Evolutionary conservation across 2,113 vertebrate genomes (phyloP), one percentile per base, ranked within the genome.

Genomic region (Paradisaea rubra): DNA sequence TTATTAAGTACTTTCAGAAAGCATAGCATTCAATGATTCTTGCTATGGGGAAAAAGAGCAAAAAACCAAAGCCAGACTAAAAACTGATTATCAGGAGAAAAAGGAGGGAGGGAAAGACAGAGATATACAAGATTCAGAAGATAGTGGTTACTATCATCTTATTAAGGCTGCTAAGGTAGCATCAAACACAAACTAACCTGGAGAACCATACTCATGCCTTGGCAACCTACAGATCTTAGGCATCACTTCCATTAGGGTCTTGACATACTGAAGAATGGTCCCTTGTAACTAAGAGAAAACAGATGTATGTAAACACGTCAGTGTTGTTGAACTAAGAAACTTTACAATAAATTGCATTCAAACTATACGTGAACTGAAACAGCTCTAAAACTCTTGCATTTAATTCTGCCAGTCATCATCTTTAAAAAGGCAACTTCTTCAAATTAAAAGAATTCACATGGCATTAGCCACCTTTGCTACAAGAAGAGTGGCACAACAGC

Each of bases 231-330:
- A 99, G 95, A 99, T 98, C 96, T 99, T 99, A 11, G 98, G 98
- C 98, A 99, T 99, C 95, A 99, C 98, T 95, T 99, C 98, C 98
- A 99, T 99, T 88, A 99, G 95, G 2, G 98, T 99, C 95, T 98
- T 98, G 91, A 99, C 98, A 17, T 99, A 99, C 95, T 99, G 98
- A 82, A 99, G 97, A 96, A 99, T 98, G 0, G 98, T 99, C 31
- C 98, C 98, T 96, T 99, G 98, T 47, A 99, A 94, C 98, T 99
- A 86, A n/a, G 71, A 76, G 71, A 89, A 95, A 53, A 90, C 22
- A 96, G 13, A 78, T 3, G 25, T 1, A 35, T 6, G 31, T 30
- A 63, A 83, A 59, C 10, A 33, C 0, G 53, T 81, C 74, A 80
- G 52, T 31, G 19, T 56, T 79, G 57, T 0, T 60, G 44, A 94